A percentile compares a stretch with the other conserved stretches of the same genome.
Conservation (phyloP, 2,888 invertebrate genomes). For the Cryptus armator region DNA sequence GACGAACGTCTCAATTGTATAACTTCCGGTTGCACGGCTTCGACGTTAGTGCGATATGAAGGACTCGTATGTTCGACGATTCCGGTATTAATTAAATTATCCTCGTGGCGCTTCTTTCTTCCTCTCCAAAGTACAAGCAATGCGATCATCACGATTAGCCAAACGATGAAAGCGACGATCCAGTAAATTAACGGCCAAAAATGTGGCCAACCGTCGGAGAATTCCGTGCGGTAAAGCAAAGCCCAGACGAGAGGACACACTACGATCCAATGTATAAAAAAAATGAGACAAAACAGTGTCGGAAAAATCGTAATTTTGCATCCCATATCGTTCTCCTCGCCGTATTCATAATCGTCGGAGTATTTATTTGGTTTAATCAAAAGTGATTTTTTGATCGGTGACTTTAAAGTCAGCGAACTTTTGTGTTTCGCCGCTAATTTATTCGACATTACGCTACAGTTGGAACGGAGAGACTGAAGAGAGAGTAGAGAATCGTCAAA, state of each 20-base stretch:
- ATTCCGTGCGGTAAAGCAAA: conserved; percentile 56
- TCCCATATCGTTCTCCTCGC: neutral
- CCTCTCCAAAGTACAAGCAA: conserved; percentile 65
- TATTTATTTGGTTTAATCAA: conserved; percentile 14
- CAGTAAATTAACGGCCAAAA: conserved; percentile 73
- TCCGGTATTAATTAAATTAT: neutral
- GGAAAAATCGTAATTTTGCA: conserved; percentile 62
- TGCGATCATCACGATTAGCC: conserved; percentile 70
- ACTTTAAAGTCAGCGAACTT: conserved; percentile 62
- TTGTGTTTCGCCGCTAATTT: conserved; percentile 62
- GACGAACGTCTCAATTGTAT: neutral
- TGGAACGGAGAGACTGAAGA: conserved; percentile 48
- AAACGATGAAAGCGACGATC: conserved; percentile 76
- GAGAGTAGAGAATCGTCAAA: conserved; percentile 25
- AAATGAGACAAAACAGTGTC: conserved; percentile 63
- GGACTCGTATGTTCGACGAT: neutral
- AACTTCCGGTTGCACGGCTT: conserved; percentile 47
- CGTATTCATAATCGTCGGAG: conserved; percentile 11
- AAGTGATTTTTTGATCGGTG: conserved; percentile 52
- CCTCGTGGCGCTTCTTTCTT: conserved; percentile 10
- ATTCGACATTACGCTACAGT: conserved; percentile 59
- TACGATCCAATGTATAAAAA: conserved; percentile 83
- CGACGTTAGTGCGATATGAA: conserved; percentile 11
- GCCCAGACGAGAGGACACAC: conserved; percentile 80
- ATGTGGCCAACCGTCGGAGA: conserved; percentile 60